Evolutionary conservation across 2,888 invertebrate species (phyloP), one percentile per base, ranked within the genome.

Genomic region (Phania funesta): DNA sequence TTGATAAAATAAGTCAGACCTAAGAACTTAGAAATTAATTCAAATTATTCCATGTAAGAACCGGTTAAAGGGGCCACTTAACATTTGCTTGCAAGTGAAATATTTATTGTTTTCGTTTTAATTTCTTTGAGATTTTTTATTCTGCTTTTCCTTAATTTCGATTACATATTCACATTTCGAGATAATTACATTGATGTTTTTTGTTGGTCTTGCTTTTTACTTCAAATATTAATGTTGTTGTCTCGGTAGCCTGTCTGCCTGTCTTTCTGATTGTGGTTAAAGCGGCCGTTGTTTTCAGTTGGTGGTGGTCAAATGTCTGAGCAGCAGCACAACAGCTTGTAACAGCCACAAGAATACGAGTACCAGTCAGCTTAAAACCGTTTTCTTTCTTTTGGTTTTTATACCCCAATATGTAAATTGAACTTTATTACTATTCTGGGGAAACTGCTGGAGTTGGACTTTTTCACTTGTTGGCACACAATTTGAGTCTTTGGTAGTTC

Each of bases 351-450:
- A 71, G 58, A n/a, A n/a, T n/a, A n/a, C n/a, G n/a, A n/a, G n/a
- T n/a, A n/a, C n/a, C n/a, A n/a, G n/a, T n/a, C n/a, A n/a, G n/a
- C n/a, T n/a, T 5, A 8, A 6, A 16, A 16, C 0, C 18, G 18
- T 38, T 3, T 35, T 32, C 54, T 52, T 38, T 22, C 41, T 32
- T 3, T 20, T 44, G 41, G 22, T 26, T 20, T 18, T 9, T 24
- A n/a, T n/a, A n/a, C 3, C 11, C 38, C 1, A 18, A 18, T 71
- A 80, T 75, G 80, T 70, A 70, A 80, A 75, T 71, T 80, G 64
- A 70, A 80, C 65, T 75, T 75, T 56, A 75, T 80, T 74, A 56
- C 48, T 68, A 44, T 68, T 62, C 41, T 68, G 67, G 48, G 48
- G 24, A 67, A 67, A 67, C 48, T 54, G 35, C 48, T 62, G 26